phyloP scores from a whole-genome alignment of 2,797 vertebrate genomes.

The Chloroceryle amazona region DNA sequence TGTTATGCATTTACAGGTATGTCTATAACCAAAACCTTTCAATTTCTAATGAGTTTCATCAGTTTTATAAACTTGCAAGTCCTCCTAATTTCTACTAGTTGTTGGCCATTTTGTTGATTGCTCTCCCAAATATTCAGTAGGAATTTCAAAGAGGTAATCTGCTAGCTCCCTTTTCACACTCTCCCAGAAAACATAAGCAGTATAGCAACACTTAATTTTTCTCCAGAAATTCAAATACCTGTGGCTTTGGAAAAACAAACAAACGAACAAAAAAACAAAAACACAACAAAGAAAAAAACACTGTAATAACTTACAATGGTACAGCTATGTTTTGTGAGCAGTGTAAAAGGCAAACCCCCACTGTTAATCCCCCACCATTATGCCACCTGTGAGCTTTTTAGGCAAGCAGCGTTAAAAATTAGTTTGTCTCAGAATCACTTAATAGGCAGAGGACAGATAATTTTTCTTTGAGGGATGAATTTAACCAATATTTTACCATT shows the following conservation, averaged over 20 bases:
- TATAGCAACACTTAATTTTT: neutral
- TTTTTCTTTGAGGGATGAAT: neutral
- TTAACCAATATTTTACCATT: neutral
- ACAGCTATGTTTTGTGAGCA: neutral
- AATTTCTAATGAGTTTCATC: neutral
- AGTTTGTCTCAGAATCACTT: neutral
- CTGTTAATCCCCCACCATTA: too few species aligned
- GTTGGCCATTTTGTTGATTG: neutral
- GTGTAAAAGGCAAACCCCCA: neutral
- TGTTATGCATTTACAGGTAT: neutral
- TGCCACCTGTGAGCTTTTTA: too few species aligned
- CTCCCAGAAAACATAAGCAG: neutral
- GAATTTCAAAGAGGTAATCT: neutral
- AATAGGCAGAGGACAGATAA: neutral
- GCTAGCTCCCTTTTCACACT: neutral
- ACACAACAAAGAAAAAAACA: neutral
- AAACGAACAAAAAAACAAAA: neutral
- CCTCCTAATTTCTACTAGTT: neutral
- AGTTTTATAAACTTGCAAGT: neutral
- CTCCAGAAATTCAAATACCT: neutral
- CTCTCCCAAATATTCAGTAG: neutral
- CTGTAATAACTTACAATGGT: neutral
- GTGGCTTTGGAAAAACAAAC: neutral
- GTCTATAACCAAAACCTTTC: neutral
- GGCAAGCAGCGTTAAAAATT: too few species aligned